Evolutionary conservation across 2,888 invertebrate genomes (phyloP).

Genomic region (Rhingia campestris): DNA sequence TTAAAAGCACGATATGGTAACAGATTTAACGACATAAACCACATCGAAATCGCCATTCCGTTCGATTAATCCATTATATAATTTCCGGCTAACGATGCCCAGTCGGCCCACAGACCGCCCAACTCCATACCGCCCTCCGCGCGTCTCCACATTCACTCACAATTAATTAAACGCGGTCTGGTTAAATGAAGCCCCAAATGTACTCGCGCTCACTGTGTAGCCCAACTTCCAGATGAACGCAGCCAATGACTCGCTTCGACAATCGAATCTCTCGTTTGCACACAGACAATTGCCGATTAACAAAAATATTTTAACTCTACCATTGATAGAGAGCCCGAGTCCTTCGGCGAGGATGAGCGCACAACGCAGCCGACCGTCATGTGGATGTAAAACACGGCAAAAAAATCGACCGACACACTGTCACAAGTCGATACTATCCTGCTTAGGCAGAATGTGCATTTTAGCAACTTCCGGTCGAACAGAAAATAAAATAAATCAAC

Average conservation of each 20-base stretch:
- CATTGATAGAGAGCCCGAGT: constrained; percentile 1
- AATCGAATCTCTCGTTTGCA: background rate
- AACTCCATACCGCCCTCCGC: background rate
- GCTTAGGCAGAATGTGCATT: constrained; percentile 40
- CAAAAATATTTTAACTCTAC: constrained; percentile 51
- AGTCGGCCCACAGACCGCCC: background rate
- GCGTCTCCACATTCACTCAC: constrained; percentile 28
- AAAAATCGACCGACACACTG: background rate
- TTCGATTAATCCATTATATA: constrained; percentile 70
- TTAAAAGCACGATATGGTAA: constrained; percentile 56
- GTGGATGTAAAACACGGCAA: constrained; percentile 32
- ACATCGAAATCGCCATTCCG: constrained; percentile 68
- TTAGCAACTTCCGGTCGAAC: constrained; percentile 20
- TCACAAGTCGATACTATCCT: constrained; percentile 46
- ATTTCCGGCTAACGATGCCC: constrained; percentile 59
- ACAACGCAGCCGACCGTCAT: constrained; percentile 18
- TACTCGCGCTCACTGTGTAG: constrained; percentile 45
- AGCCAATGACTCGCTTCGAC: constrained; percentile 54
- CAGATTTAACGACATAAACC: constrained; percentile 61
- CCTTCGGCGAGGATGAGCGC: constrained; percentile 10
- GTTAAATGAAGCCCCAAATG: constrained; percentile 71
- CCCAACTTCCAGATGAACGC: constrained; percentile 69
- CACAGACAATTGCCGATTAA: constrained; percentile 31
- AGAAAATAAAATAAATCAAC: constrained; percentile 28
- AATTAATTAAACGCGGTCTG: constrained; percentile 71